phyloP scores from a whole-genome alignment of 2,797 vertebrate species.

The Picus viridis region DNA sequence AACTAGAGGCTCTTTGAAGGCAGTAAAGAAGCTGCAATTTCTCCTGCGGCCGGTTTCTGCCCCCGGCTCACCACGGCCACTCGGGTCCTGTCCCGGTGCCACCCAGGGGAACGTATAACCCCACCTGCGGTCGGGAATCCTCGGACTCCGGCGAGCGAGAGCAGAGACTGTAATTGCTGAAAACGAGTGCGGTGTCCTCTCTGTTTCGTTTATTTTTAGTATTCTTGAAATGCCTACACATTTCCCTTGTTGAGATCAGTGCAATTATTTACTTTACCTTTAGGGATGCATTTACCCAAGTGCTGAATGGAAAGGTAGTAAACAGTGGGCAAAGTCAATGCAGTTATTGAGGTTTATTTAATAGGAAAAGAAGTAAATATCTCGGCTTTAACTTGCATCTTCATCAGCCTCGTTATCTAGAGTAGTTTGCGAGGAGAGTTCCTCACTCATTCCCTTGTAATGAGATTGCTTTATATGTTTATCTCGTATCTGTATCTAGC shows the following conservation, averaged over 20 bases:
- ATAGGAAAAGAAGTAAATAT: constrained; percentile 54
- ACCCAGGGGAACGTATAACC: constrained; percentile 46
- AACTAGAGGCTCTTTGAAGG: constrained; percentile 35
- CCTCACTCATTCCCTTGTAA: background rate
- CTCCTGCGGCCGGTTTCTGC: background rate
- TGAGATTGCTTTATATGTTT: constrained; percentile 39
- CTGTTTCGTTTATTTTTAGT: constrained; percentile 80
- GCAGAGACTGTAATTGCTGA: constrained; percentile 75
- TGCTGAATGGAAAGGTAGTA: constrained; percentile 65
- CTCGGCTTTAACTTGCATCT: constrained; percentile 14
- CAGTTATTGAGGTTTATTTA: constrained; percentile 72
- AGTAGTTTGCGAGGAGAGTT: constrained; percentile 28
- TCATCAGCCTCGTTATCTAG: constrained; percentile 19
- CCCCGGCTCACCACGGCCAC: background rate
- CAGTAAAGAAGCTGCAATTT: constrained; percentile 11
- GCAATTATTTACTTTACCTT: constrained; percentile 78
- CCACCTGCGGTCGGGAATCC: constrained; percentile 44
- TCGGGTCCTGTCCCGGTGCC: background rate
- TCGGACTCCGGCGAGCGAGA: constrained; percentile 36
- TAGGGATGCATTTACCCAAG: constrained; percentile 75
- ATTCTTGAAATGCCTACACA: constrained; percentile 75
- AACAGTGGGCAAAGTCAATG: constrained; percentile 64
- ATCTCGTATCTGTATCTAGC: constrained; percentile 34
- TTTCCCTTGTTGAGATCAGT: constrained; percentile 72
- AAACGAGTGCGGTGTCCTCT: constrained; percentile 70